Conservation (phyloP, 2,888 invertebrate genomes). For the Lobophora halterata region DNA sequence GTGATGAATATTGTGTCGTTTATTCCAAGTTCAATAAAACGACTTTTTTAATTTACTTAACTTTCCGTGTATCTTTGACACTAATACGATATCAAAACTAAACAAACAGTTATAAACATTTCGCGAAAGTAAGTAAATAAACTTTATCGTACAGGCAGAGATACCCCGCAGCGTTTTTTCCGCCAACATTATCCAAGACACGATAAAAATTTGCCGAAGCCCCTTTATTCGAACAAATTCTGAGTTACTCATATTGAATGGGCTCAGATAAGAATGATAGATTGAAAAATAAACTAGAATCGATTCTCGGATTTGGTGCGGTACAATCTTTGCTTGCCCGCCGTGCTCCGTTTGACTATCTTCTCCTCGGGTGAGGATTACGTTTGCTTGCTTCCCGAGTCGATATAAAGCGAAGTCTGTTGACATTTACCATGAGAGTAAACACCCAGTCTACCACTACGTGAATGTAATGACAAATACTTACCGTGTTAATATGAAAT, state of each 20-base stretch:
- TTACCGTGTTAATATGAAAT: slow-evolving; percentile 44
- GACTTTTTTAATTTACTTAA: too few relatives aligned
- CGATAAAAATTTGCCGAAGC: slow-evolving; percentile 23
- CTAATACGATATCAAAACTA: too few relatives aligned
- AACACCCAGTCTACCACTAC: slow-evolving; percentile 73
- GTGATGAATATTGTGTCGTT: too few relatives aligned
- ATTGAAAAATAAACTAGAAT: slow-evolving; percentile 44
- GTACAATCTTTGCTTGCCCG: slow-evolving; percentile 12
- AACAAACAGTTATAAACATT: slow-evolving; percentile 10
- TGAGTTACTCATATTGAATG: slow-evolving; percentile 35
- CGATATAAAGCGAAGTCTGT: slow-evolving; percentile 72
- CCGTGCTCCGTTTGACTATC: slow-evolving; percentile 30
- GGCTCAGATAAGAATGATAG: slow-evolving; percentile 35
- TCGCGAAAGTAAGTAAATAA: too few relatives aligned
- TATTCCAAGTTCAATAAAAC: too few relatives aligned
- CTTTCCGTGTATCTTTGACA: too few relatives aligned
- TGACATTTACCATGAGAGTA: slow-evolving; percentile 70
- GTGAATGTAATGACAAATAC: slow-evolving; percentile 59
- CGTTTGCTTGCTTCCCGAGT: slow-evolving; percentile 67
- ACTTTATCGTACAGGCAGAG: slow-evolving; percentile 14
- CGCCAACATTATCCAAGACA: slow-evolving; percentile 20
- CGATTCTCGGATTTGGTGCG: slow-evolving; percentile 37
- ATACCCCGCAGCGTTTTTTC: slow-evolving; percentile 12
- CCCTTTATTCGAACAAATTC: slow-evolving; percentile 28
- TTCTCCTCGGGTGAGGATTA: slow-evolving; percentile 48